Percentiles rank a stretch among this genome's conserved stretches.
Conservation (phyloP, 2,113 vertebrate genomes). For the Monarcha castaneiventris region DNA sequence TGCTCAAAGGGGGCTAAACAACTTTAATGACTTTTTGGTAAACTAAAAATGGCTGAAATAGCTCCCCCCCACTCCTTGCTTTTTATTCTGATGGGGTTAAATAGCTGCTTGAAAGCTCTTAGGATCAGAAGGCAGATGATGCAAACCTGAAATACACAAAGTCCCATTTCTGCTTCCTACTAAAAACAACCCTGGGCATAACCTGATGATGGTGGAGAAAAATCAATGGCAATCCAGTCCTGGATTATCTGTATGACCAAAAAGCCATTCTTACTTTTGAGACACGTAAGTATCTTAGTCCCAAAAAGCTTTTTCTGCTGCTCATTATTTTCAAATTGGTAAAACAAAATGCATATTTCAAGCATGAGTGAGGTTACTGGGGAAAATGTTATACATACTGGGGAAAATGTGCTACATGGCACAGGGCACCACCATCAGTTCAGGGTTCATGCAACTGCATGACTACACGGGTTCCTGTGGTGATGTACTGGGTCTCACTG, state of each 20-base stretch:
- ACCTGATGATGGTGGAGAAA: neutral
- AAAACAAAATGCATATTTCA: rapidly evolving
- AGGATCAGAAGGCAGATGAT: neutral
- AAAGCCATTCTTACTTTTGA: neutral
- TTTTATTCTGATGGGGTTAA: neutral
- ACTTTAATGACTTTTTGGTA: neutral
- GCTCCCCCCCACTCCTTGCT: neutral
- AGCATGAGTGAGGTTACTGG: neutral
- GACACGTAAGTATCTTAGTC: neutral
- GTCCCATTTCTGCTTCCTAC: neutral
- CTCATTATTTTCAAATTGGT: neutral
- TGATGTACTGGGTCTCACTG: neutral
- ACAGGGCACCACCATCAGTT: neutral
- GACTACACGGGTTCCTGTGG: neutral
- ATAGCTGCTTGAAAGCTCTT: neutral
- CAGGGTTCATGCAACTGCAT: neutral
- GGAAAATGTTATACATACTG: neutral
- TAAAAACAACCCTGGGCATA: neutral
- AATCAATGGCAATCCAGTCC: neutral
- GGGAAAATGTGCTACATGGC: neutral
- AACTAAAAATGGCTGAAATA: neutral
- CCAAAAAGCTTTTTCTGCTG: neutral
- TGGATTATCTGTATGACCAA: neutral
- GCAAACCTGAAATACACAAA: neutral
- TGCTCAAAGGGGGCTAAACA: neutral